These are phyloP conservation scores for Drosophila navojoa DNA, from an alignment of 1,140 invertebrate species.

Conservation along the genomic window DNA sequence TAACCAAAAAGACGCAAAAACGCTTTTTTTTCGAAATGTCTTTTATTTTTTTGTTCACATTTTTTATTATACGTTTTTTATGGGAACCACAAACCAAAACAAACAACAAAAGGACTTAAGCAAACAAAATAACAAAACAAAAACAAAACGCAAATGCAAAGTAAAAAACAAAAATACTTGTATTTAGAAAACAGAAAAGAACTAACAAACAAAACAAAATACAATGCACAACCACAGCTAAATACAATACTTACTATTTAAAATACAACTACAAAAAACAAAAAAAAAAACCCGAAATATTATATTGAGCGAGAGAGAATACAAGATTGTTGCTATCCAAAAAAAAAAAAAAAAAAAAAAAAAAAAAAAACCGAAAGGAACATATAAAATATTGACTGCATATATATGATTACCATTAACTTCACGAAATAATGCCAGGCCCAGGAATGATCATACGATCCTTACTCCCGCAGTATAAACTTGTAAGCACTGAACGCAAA, in stretches of 20 bases:
- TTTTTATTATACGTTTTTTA: slow-evolving; percentile 61
- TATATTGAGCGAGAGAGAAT: slow-evolving; percentile 83
- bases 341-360: slow-evolving; percentile 55
- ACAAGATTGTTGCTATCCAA: slow-evolving; percentile 83
- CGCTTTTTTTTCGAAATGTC: slow-evolving; percentile 66
- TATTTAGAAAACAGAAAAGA: slow-evolving; percentile 34
- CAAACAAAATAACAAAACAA: slow-evolving; percentile 1
- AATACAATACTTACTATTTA: slow-evolving; percentile 67
- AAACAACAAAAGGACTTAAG: slow-evolving; percentile 65
- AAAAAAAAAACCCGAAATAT: slow-evolving; percentile 52
- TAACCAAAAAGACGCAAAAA: slow-evolving; percentile 40
- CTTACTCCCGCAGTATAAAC: slow-evolving; percentile 26
- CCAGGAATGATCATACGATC: slow-evolving; percentile 30
- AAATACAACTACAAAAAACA: slow-evolving; percentile 56
- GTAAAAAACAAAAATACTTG: slow-evolving; percentile 56
- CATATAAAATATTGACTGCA: slow-evolving; percentile 48
- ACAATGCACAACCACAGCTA: slow-evolving; percentile 68
- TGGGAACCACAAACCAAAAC: slow-evolving; percentile 62
- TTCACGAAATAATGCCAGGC: slow-evolving; percentile 30
- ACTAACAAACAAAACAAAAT: slow-evolving; percentile 42
- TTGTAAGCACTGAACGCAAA: slow-evolving; percentile 41
- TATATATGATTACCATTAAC: slow-evolving; percentile 37
- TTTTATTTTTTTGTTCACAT: slow-evolving; percentile 54
- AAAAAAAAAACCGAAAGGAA: slow-evolving; percentile 40
- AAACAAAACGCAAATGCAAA: slow-evolving; percentile 54